Conservation (phyloP, 2,888 invertebrate species). For the Melanostoma mellinum region DNA sequence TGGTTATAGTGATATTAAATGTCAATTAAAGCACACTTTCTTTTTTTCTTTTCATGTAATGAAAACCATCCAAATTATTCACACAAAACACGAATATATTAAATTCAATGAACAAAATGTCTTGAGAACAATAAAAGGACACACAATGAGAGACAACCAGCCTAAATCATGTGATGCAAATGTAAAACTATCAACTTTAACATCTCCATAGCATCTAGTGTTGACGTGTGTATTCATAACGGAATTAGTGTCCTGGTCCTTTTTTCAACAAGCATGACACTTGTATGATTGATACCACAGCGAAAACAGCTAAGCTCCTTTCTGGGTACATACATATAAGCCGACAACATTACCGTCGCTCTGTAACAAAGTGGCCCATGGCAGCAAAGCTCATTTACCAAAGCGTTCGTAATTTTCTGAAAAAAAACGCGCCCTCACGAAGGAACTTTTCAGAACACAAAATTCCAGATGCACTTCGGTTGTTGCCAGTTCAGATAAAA, state of each 20-base stretch:
- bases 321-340: not conserved
- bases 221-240: too few relatives aligned
- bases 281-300: not conserved
- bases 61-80: too few relatives aligned
- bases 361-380: not conserved
- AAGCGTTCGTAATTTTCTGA: not conserved
- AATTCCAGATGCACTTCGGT: not conserved
- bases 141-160: too few relatives aligned
- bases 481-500: not conserved
- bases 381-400: slow-evolving; percentile 31
- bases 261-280: not conserved
- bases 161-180: too few relatives aligned
- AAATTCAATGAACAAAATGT: too few relatives aligned
- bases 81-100: too few relatives aligned
- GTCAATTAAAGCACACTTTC: too few relatives aligned
- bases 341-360: not conserved
- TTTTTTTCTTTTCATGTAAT: too few relatives aligned
- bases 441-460: not conserved
- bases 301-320: not conserved
- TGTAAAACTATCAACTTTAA: too few relatives aligned
- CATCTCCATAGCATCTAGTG: too few relatives aligned
- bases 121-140: too few relatives aligned
- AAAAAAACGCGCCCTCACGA: not conserved
- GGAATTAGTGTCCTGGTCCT: not conserved
- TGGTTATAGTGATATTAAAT: too few relatives aligned